Percentiles rank a stretch among this genome's conserved stretches.
These are phyloP conservation scores for Odontomachus brunneus DNA, from an alignment of 1,140 invertebrate genomes.

Conservation along the genomic window DNA sequence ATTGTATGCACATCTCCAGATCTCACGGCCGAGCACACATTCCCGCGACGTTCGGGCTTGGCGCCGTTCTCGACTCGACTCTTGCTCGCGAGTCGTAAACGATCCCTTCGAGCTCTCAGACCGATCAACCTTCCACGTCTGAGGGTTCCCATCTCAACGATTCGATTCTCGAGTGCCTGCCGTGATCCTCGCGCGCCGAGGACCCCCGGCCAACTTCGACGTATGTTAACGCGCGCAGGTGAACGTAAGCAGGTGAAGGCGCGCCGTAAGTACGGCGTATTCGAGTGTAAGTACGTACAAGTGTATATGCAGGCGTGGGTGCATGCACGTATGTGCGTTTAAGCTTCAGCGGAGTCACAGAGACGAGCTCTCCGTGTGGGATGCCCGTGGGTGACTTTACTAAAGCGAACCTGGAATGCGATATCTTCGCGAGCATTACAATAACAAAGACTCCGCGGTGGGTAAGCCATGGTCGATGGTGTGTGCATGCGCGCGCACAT, in stretches of 20 bases:
- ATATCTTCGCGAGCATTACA: conserved; percentile 72
- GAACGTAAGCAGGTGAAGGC: conserved; percentile 39
- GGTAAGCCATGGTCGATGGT: conserved; percentile 29
- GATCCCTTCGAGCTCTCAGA: conserved; percentile 48
- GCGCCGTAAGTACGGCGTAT: not conserved
- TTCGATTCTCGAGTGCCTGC: conserved; percentile 13
- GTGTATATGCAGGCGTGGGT: not conserved
- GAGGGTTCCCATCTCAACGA: not conserved
- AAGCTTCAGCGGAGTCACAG: not conserved
- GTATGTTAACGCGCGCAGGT: conserved; percentile 29
- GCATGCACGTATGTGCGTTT: not conserved
- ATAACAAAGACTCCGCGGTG: conserved; percentile 69
- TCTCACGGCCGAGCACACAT: conserved; percentile 5
- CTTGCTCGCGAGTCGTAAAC: conserved; percentile 27
- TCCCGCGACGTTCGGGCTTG: conserved; percentile 6
- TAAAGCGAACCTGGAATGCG: conserved; percentile 63
- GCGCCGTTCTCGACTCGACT: conserved; percentile 29
- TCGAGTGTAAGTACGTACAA: too few species aligned
- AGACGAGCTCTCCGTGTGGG: conserved; percentile 6
- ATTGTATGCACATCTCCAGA: conserved; percentile 21
- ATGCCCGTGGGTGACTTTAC: conserved; percentile 68
- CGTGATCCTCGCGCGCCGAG: not conserved
- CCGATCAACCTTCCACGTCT: conserved; percentile 50
- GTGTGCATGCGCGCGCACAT: too few species aligned
- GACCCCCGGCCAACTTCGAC: conserved; percentile 37